Evolutionary conservation across 2,113 vertebrate species (phyloP).

Genomic region (Carassius auratus): DNA sequence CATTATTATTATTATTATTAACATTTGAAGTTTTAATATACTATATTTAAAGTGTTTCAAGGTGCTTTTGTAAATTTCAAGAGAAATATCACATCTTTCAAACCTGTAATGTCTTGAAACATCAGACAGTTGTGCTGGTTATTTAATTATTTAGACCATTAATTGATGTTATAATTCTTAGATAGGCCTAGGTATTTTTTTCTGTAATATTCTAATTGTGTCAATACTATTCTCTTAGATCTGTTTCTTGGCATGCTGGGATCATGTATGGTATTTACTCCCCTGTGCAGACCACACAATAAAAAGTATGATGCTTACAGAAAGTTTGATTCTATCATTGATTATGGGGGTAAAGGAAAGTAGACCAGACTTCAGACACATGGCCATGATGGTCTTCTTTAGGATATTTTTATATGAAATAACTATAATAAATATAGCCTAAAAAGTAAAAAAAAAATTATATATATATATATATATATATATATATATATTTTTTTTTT

Average conservation of each 20-base stretch:
- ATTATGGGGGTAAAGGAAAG: neutral
- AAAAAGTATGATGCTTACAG: neutral
- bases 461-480: no score
- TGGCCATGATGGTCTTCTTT: neutral
- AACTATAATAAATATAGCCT: no score
- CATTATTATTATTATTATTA: neutral
- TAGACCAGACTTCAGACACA: neutral
- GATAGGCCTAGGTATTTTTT: neutral
- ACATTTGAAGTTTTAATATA: neutral
- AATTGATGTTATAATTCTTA: neutral
- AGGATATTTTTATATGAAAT: no score
- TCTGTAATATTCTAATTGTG: neutral
- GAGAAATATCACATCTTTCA: constrained; percentile 32
- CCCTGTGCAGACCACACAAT: neutral
- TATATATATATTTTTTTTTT: no score
- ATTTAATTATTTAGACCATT: neutral
- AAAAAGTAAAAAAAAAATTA: no score
- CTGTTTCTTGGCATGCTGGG: neutral
- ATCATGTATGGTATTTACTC: neutral
- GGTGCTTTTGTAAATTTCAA: constrained; percentile 27
- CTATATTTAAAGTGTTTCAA: neutral
- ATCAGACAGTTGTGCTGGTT: neutral
- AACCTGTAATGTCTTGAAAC: neutral
- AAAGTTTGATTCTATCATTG: neutral
- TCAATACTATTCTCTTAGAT: neutral